Evolutionary conservation across 2,888 invertebrate species (phyloP), one percentile per base, ranked within the genome.

Genomic region (Alsophila aescularia): DNA sequence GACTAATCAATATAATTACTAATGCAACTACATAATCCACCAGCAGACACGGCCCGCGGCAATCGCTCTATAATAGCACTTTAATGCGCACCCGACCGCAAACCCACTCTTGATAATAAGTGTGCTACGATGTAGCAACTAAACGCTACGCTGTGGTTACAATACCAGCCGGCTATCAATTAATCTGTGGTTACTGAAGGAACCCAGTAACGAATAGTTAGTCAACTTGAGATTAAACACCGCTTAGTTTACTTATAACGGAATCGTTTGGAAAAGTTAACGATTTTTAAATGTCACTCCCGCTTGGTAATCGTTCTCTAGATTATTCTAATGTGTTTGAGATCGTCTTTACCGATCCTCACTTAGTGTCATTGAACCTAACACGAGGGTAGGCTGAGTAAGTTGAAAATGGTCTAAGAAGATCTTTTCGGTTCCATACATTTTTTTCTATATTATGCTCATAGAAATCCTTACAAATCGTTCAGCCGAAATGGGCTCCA

Each of bases 31-130:
- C 58, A 61, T 65, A 65, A 62, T 64, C 65, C 57, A 60, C 61
- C 59, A 52, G 49, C 35, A 60, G 59, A 57, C 58, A 37, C 53
- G 45, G 45, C 58, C 41, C 18, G 51, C 60, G 55, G 60, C 65
- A 65, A 65, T 69, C 54, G 57, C 52, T 60, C 62, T 56, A 61
- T 71, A 82, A 83, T 79, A 78, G 76, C 79, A 70, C 71, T 75
- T 71, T 79, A 80, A 81, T 79, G 73, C 72, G 71, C 66, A 73
- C 72, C 72, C 70, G 71, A 79, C 79, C 80, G 75, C 78, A 70
- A 74, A 78, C 81, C 78, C 76, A 67, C 77, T 81, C 74, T 80
- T 85, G 85, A 86, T 86, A 81, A 85, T 81, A 80, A 83, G 76
- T 77, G 74, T 73, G 75, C 77, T 78, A 76, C 67, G 21, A 13